Conservation (phyloP, 1,140 invertebrate species). For the Drosophila kikkawai region DNA sequence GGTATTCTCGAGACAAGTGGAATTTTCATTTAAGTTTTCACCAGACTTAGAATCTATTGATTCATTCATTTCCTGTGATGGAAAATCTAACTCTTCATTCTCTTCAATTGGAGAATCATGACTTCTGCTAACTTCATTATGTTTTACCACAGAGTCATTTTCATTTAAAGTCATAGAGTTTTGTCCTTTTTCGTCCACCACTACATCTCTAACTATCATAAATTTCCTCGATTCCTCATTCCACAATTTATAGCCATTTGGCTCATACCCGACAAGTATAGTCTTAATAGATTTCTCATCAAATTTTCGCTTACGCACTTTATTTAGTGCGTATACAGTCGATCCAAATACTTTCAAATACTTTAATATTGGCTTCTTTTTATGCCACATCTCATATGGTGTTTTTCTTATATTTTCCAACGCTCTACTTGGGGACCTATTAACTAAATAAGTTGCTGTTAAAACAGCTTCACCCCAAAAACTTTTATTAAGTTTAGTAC, state of each 20-base stretch:
- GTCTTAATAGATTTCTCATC: slow-evolving; percentile 64
- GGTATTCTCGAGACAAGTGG: slow-evolving; percentile 23
- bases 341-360: slow-evolving; percentile 4
- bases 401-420: not conserved
- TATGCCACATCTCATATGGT: slow-evolving; percentile 3
- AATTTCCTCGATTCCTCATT: not conserved
- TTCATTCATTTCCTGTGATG: slow-evolving; percentile 19
- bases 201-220: not conserved
- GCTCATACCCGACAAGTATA: not conserved
- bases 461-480: slow-evolving; percentile 8
- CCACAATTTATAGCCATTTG: not conserved
- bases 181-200: slow-evolving; percentile 47
- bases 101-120: slow-evolving; percentile 24
- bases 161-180: slow-evolving; percentile 57
- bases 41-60: slow-evolving; percentile 21
- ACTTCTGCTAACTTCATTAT: too few species aligned
- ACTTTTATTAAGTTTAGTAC: slow-evolving; percentile 19
- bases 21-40: slow-evolving; percentile 26
- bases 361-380: slow-evolving; percentile 6
- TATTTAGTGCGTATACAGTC: slow-evolving; percentile 68
- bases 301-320: slow-evolving; percentile 70
- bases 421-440: not conserved
- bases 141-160: too few species aligned
- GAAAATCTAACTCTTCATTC: slow-evolving; percentile 26
- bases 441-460: slow-evolving; percentile 7